Percentiles rank a stretch among this genome's conserved stretches.
phyloP scores from a whole-genome alignment of 2,113 vertebrate genomes.

The Barnardius zonarius region DNA sequence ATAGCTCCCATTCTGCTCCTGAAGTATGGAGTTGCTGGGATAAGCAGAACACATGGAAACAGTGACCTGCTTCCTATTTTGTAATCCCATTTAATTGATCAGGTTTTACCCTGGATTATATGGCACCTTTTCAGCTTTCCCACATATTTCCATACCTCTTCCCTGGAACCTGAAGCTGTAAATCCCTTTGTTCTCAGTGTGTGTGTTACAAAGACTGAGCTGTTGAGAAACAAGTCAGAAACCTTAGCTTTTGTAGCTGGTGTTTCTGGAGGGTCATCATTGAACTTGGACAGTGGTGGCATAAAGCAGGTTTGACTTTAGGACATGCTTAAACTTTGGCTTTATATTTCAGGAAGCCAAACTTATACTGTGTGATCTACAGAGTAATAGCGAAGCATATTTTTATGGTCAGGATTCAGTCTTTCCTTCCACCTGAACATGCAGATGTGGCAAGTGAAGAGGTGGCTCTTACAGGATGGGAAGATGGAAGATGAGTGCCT shows the following conservation, averaged over 20 bases:
- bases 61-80: background rate
- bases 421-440: background rate
- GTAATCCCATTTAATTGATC: background rate
- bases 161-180: background rate
- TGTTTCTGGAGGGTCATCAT: background rate
- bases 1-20: background rate
- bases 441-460: background rate
- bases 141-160: background rate
- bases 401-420: background rate
- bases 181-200: background rate
- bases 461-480: background rate
- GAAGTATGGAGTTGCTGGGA: background rate
- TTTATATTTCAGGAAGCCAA: background rate
- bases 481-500: background rate
- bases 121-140: background rate
- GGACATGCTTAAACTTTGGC: background rate
- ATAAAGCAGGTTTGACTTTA: background rate
- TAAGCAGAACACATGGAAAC: background rate
- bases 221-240: background rate
- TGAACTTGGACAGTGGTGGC: background rate
- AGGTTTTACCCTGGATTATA: background rate
- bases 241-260: background rate
- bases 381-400: accelerated
- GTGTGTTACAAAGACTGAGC: background rate
- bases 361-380: background rate